phyloP scores from a whole-genome alignment of 2,113 vertebrate genomes.

The Ptychochromis oligacanthus region DNA sequence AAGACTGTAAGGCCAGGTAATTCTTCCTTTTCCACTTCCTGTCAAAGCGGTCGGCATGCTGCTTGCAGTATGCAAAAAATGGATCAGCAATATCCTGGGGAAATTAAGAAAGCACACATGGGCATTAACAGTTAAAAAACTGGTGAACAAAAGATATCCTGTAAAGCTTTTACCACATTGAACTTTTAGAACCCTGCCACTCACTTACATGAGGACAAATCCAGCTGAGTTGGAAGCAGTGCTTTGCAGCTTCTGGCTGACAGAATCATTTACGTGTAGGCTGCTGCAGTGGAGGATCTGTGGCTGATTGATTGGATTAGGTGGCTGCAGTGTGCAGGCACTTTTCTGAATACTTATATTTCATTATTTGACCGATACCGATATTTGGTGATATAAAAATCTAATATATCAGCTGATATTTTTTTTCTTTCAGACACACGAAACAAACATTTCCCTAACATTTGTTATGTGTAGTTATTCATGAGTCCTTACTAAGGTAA shows the following conservation, averaged over 20 bases:
- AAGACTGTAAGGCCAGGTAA: slow-evolving; percentile 99
- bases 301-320: background rate
- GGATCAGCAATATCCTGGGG: slow-evolving; percentile 98
- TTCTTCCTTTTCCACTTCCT: slow-evolving; percentile 99
- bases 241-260: background rate
- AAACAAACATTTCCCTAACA: too few species aligned
- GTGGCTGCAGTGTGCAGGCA: background rate
- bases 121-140: background rate
- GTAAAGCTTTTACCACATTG: background rate
- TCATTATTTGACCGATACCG: too few species aligned
- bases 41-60: slow-evolving; percentile 98
- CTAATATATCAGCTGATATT: too few species aligned
- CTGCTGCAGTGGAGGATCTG: background rate
- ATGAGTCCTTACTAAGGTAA: too few species aligned
- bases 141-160: background rate
- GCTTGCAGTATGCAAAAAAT: slow-evolving; percentile 99
- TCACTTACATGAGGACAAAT: background rate
- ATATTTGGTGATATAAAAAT: background rate
- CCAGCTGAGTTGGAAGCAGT: background rate
- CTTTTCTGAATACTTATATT: background rate
- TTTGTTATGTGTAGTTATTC: too few species aligned
- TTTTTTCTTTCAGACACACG: too few species aligned
- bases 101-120: background rate
- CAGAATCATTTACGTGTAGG: background rate
- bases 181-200: background rate